Base-by-base conservation (phyloP, 2,113 vertebrate species). In the Pterophyllum scalare region DNA sequence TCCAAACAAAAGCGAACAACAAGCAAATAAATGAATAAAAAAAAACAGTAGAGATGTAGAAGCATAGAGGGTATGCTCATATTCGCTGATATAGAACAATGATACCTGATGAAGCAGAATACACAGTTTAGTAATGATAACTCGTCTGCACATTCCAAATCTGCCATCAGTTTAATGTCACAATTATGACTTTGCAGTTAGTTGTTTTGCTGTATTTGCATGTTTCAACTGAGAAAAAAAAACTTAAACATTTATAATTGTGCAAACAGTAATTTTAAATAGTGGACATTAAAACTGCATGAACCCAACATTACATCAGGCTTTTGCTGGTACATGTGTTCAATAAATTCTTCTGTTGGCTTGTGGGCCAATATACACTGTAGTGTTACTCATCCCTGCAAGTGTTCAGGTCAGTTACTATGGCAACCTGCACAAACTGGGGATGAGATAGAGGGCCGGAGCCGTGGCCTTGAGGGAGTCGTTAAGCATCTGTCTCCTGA, bases 401-500 rank as follows among this genome's bases (percentile, higher is more conserved):
- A 93, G 94, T 81, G 88, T 94, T 92, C 92, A 89, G 91, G 91
- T 93, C 94, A 91, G 93, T 96, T 95, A 93, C 96, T 91, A 96
- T 95, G 92, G 94, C 92, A 95, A 96, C 95, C 81, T 82, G 90
- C 89, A 87, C 95, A 96, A 96, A 94, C 91, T 89, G 92, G 86
- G 92, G 92, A 94, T 93, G 94, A 95, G 94, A 95, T 96, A 95
- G n/a, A 94, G 94, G 94, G 93, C 90, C 89, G 74, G 89, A 94
- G 94, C 92, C 46, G 49, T 90, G 92, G 91, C 93, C 95, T 92
- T 94, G 88, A 93, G 95, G 94, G 95, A 95, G 93, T 94, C 92
- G 93, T 95, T 95, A 95, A 94, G 95, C 95, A 96, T 95, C 95
- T 95, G 95, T 95, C 95, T 95, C 94, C 89, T 64, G 88, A 94